These are phyloP conservation scores for Meloidogyne exigua DNA, from an alignment of 1,140 invertebrate genomes.

Conservation along the genomic window DNA sequence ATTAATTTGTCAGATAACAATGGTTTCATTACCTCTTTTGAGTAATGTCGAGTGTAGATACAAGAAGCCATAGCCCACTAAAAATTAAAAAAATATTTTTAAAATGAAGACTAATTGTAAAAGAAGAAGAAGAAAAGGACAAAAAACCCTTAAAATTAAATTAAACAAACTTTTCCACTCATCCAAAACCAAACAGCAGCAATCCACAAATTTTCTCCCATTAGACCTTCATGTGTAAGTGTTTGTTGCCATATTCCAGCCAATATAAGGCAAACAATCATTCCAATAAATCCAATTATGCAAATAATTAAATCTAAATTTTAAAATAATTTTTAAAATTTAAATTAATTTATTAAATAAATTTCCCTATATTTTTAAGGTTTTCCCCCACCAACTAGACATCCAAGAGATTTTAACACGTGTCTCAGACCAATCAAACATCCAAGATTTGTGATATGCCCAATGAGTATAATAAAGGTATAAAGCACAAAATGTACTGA, in stretches of 20 bases:
- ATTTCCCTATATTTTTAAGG: background rate
- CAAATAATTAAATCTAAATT: constrained; percentile 46
- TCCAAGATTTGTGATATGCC: constrained; percentile 48
- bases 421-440: constrained; percentile 44
- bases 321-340: background rate
- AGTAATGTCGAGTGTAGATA: constrained; percentile 47
- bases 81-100: constrained; percentile 13
- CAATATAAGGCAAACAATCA: constrained; percentile 42
- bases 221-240: constrained; percentile 29
- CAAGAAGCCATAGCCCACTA: constrained; percentile 50
- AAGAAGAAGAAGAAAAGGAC: too few relatives aligned
- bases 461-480: constrained; percentile 49
- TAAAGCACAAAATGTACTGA: constrained; percentile 46
- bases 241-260: constrained; percentile 43
- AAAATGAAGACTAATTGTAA: too few relatives aligned
- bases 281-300: constrained; percentile 45
- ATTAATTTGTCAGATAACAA: constrained; percentile 7
- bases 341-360: background rate
- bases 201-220: constrained; percentile 49
- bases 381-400: constrained; percentile 43
- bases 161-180: constrained; percentile 38
- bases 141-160: background rate
- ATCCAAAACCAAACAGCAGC: constrained; percentile 52
- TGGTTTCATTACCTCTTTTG: constrained; percentile 46
- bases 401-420: constrained; percentile 32